Percentiles rank a stretch among this genome's conserved stretches.
Conservation (phyloP, 2,113 vertebrate species). For the Ondatra zibethicus region DNA sequence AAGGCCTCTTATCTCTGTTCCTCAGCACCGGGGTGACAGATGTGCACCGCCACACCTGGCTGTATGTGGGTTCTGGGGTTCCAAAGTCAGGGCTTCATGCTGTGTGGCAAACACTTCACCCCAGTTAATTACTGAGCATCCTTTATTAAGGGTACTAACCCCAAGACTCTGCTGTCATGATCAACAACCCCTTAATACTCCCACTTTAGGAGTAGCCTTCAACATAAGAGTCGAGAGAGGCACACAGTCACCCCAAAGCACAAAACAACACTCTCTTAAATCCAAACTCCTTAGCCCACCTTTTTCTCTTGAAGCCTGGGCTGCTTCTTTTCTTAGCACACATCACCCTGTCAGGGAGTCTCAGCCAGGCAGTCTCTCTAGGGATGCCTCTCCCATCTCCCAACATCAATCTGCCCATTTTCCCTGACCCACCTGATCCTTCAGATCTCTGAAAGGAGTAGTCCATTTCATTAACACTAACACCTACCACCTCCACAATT, state of each 20-base stretch:
- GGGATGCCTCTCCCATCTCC: background rate
- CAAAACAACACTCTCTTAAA: background rate
- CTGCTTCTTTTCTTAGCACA: background rate
- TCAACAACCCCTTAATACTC: background rate
- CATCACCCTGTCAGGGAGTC: accelerated
- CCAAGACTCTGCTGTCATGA: background rate
- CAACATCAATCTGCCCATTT: too few relatives aligned
- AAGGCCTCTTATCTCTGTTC: background rate
- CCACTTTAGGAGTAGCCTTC: background rate
- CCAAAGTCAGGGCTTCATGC: background rate
- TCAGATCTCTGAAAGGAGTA: background rate
- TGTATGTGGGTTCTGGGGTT: background rate
- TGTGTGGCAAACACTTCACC: background rate
- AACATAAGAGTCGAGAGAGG: background rate
- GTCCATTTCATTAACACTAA: background rate
- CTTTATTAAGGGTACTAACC: background rate
- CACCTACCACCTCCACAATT: background rate
- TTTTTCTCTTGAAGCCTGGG: background rate
- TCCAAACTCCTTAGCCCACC: background rate
- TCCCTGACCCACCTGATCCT: background rate
- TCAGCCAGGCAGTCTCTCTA: background rate
- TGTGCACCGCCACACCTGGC: background rate
- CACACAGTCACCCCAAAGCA: background rate
- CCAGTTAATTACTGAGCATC: background rate
- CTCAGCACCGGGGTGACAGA: background rate